Conservation (phyloP, 2,113 vertebrate species). For the Pachypanchax playfairii region DNA sequence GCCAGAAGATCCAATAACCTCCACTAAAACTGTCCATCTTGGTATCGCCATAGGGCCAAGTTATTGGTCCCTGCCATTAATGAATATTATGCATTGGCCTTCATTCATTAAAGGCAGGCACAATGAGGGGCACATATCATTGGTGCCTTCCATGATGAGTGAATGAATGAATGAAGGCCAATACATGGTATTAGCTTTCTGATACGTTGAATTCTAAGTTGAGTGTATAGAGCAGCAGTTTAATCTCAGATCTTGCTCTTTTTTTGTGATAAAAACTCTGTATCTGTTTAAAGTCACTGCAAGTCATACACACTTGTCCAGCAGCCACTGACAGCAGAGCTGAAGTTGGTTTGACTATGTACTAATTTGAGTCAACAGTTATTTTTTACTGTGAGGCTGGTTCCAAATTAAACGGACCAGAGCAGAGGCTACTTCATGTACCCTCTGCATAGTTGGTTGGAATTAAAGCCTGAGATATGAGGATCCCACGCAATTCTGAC, state of each 20-base stretch:
- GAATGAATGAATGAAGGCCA: too few species aligned
- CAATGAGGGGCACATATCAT: too few species aligned
- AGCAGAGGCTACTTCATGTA: conserved; percentile 15
- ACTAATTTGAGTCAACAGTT: not conserved
- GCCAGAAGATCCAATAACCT: too few species aligned
- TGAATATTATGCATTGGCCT: too few species aligned
- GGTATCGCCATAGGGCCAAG: too few species aligned
- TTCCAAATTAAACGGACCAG: conserved; percentile 10
- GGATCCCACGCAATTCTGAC: conserved; percentile 40
- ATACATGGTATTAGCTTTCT: too few species aligned
- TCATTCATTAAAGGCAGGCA: too few species aligned
- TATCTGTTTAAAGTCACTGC: conserved; percentile 20
- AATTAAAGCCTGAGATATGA: conserved; percentile 32
- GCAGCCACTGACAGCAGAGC: conserved; percentile 4
- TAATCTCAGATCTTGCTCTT: not conserved
- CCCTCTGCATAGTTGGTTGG: conserved; percentile 36
- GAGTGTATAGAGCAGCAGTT: not conserved
- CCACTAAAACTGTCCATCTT: too few species aligned
- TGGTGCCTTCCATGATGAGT: too few species aligned
- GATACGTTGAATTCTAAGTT: too few species aligned
- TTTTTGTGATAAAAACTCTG: conserved; percentile 4
- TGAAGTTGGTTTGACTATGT: conserved; percentile 21
- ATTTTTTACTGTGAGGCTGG: conserved; percentile 6
- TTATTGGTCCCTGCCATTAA: too few species aligned
- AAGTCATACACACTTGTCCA: conserved; percentile 5